Evolutionary conservation across 2,888 invertebrate species (phyloP).

Genomic region (Cheilosia vernalis): DNA sequence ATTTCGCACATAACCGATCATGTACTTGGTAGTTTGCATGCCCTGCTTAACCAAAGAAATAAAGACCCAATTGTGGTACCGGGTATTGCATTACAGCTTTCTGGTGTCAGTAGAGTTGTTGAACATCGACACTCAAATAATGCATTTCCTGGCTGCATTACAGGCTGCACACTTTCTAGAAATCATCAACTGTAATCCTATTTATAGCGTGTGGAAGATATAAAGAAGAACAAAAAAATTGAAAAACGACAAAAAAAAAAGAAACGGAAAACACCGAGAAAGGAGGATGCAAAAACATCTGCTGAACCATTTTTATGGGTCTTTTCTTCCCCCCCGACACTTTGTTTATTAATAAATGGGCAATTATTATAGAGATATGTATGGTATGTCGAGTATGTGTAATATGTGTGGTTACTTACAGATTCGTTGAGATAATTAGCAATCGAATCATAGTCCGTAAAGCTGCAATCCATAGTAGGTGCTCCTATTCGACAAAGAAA

Average conservation of each 20-base stretch:
- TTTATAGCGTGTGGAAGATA: slow-evolving; percentile 64
- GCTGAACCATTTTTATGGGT: slow-evolving; percentile 57
- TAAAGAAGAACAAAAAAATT: slow-evolving; percentile 26
- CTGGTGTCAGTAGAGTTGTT: slow-evolving; percentile 50
- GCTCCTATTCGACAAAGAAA: slow-evolving; percentile 72
- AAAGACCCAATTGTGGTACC: slow-evolving; percentile 68
- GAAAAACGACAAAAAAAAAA: slow-evolving; percentile 43
- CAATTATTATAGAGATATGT: slow-evolving; percentile 1
- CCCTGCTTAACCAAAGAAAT: slow-evolving; percentile 42
- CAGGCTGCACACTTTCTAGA: slow-evolving; percentile 70
- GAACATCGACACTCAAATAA: slow-evolving; percentile 67
- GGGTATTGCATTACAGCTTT: slow-evolving; percentile 68
- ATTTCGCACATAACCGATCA: slow-evolving; percentile 25
- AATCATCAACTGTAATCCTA: slow-evolving; percentile 72
- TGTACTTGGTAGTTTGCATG: slow-evolving; percentile 3
- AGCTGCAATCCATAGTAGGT: slow-evolving; percentile 75
- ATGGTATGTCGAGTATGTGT: slow-evolving; percentile 6
- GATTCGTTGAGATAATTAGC: slow-evolving; percentile 75
- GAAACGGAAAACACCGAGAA: slow-evolving; percentile 46
- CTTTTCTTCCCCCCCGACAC: slow-evolving; percentile 21
- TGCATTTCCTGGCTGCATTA: slow-evolving; percentile 71
- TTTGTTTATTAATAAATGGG: slow-evolving; percentile 45
- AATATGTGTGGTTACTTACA: slow-evolving; percentile 50
- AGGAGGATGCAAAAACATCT: slow-evolving; percentile 73
- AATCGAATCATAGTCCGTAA: slow-evolving; percentile 75